phyloP scores from a whole-genome alignment of 2,797 vertebrate species.

The Sebastolobus alascanus region DNA sequence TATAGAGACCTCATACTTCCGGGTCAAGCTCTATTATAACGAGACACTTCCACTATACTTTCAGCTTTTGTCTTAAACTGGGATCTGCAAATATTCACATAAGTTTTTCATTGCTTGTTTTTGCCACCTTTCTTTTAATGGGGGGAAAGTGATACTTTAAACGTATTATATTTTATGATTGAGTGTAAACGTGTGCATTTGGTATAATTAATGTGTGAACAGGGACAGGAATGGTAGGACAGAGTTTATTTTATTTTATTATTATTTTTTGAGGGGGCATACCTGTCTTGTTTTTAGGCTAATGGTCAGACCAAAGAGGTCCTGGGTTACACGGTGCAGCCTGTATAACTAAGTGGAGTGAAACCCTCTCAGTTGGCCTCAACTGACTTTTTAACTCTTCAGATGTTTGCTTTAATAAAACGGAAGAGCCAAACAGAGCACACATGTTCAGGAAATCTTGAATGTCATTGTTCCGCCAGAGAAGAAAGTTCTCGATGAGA shows the following conservation, averaged over 20 bases:
- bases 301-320: neutral
- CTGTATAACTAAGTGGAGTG: neutral
- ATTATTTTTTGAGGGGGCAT: neutral
- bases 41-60: neutral
- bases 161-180: neutral
- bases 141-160: neutral
- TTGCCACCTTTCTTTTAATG: neutral
- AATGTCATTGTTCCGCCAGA: slow-evolving; percentile 46
- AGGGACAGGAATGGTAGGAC: neutral
- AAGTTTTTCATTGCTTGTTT: neutral
- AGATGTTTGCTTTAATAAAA: slow-evolving; percentile 17
- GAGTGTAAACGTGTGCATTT: neutral
- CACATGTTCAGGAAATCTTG: slow-evolving; percentile 44
- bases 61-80: slow-evolving; percentile 21
- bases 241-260: neutral
- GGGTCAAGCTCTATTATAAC: slow-evolving; percentile 12
- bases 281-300: neutral
- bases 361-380: neutral
- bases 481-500: slow-evolving; percentile 39
- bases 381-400: neutral
- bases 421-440: neutral
- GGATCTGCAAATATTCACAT: slow-evolving; percentile 13
- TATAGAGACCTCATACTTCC: slow-evolving; percentile 15
- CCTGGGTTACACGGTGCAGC: neutral
- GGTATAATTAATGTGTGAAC: neutral